Base-by-base conservation (phyloP, 2,113 vertebrate genomes). In the Meriones unguiculatus region DNA sequence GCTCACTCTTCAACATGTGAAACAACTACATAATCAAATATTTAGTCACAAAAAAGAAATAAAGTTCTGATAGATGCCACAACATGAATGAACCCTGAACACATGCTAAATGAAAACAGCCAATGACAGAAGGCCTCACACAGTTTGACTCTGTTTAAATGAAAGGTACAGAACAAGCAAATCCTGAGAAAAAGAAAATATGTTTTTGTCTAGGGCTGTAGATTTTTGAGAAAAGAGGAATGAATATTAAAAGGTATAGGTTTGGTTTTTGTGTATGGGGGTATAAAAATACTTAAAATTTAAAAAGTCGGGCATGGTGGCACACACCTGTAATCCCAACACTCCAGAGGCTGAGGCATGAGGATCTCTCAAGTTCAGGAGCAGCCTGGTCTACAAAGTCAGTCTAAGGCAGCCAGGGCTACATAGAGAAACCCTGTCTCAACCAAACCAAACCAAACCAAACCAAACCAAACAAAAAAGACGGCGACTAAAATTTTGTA, bases 211-310 rank as follows among this genome's bases (percentile, higher is more conserved):
- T 57, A 85, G 32, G 22, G 6, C 57, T 93, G 15, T 57, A 41
- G 17, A 11, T 13, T 41, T 38, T 18, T 13, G 4, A 1, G 11
- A 54, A 96, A 59, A 14, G 15, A 17, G 18, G n/a, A 73, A 5
- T 89, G 24, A 82, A 30, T 62, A 30, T 7, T 72, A 91, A 85
- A 88, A 13, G 10, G 3, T 25, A 67, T 0, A 3, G 13, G 20
- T 35, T 62, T 93, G 78, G 50, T 35, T 3, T 7, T 24, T 12
- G 41, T 46, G 11, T 18, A 32, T 15, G 30, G 4, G 20, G n/a
- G 24, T 73, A 87, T 38, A 50, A 84, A 85, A 95, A 94, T 75
- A 41, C 86, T 93, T 70, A 93, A 81, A 86, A 96, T 91, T 76
- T 41, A 38, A 84, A 84, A 89, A 57, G 57, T 57, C 15, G 57